phyloP scores from a whole-genome alignment of 2,113 vertebrate species.

The Saccopteryx bilineata region DNA sequence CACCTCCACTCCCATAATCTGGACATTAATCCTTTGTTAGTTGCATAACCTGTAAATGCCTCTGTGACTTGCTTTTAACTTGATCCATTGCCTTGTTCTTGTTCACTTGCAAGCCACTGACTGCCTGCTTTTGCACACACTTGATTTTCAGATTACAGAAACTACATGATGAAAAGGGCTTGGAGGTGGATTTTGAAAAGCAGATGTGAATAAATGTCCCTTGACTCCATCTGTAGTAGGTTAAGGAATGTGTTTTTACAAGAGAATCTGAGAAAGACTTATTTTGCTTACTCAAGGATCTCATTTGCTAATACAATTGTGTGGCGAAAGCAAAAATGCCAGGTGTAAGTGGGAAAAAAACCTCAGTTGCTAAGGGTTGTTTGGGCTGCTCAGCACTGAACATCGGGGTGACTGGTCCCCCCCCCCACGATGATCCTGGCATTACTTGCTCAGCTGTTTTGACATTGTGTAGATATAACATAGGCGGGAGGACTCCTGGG shows the following conservation, averaged over 20 bases:
- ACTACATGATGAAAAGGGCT: neutral
- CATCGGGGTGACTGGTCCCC: neutral
- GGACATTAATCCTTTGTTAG: neutral
- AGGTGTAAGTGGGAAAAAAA: slow-evolving; percentile 74
- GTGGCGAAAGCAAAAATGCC: slow-evolving; percentile 68
- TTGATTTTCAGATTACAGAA: slow-evolving; percentile 24
- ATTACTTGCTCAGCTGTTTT: neutral
- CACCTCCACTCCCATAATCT: neutral
- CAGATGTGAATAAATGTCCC: neutral
- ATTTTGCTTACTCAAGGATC: slow-evolving; percentile 72
- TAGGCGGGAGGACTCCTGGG: neutral
- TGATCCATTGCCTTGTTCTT: neutral
- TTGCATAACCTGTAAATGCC: neutral
- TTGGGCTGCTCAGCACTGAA: slow-evolving; percentile 39
- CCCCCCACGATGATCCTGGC: neutral
- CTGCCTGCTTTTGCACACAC: slow-evolving; percentile 4
- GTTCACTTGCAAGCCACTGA: neutral
- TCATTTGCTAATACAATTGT: slow-evolving; percentile 64
- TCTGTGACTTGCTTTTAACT: slow-evolving; percentile 53
- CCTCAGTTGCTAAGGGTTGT: slow-evolving; percentile 67
- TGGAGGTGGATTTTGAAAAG: slow-evolving; percentile 48
- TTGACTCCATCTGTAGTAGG: neutral
- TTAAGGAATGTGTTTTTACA: slow-evolving; percentile 29
- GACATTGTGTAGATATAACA: neutral
- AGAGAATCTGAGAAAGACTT: slow-evolving; percentile 14